Conservation (phyloP, 2,113 vertebrate genomes). For the Fregata magnificens region DNA sequence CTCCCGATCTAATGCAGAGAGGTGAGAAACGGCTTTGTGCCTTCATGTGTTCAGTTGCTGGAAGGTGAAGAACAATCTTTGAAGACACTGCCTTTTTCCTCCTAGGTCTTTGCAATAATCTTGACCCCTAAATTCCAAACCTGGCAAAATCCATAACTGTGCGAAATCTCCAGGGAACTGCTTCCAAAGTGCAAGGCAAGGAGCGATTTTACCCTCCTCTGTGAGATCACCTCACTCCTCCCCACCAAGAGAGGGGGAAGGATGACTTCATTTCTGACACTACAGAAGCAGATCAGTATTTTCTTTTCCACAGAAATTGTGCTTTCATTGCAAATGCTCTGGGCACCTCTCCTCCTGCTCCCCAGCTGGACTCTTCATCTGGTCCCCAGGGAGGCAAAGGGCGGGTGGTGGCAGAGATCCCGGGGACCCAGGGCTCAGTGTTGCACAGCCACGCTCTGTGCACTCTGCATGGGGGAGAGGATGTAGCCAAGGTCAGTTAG, state of each 20-base stretch:
- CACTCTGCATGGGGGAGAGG: rapidly evolving
- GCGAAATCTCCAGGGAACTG: rapidly evolving
- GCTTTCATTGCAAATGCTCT: background rate
- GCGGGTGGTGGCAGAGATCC: rapidly evolving
- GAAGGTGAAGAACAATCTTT: background rate
- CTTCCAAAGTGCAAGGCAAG: background rate
- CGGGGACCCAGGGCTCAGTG: rapidly evolving
- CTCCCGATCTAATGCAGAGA: background rate
- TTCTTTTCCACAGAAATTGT: background rate
- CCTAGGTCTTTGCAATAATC: background rate
- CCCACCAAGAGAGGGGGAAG: background rate
- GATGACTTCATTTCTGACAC: background rate
- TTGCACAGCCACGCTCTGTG: rapidly evolving
- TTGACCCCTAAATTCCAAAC: background rate
- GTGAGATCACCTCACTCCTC: background rate
- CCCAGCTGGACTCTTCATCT: rapidly evolving
- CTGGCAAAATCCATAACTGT: rapidly evolving
- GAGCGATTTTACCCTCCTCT: background rate
- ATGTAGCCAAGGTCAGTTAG: rapidly evolving
- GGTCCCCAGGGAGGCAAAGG: background rate
- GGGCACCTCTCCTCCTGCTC: rapidly evolving
- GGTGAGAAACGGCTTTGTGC: background rate
- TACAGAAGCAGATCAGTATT: background rate
- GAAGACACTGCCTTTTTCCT: background rate
- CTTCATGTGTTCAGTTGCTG: background rate